These are phyloP conservation scores for Meloidogyne floridensis DNA, from an alignment of 1,140 invertebrate species.

Conservation along the genomic window DNA sequence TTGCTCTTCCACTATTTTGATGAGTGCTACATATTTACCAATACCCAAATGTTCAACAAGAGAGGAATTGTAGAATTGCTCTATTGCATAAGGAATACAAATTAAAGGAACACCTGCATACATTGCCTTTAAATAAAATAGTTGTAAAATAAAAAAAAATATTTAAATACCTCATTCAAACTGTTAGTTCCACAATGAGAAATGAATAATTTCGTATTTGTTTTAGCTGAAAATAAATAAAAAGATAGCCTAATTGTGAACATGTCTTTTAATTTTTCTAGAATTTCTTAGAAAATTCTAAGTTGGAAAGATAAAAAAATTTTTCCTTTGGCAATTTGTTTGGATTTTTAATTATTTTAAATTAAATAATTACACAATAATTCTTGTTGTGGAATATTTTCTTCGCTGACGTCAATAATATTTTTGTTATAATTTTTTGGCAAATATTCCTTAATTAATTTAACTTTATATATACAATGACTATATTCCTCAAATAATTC, in stretches of 20 bases:
- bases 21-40: background rate
- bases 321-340: too few relatives aligned
- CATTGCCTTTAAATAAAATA: background rate
- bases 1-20: background rate
- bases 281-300: too few relatives aligned
- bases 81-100: background rate
- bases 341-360: too few relatives aligned
- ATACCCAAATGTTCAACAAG: background rate
- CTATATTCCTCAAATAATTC: background rate
- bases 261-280: too few relatives aligned
- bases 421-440: background rate
- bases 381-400: background rate
- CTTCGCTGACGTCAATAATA: background rate
- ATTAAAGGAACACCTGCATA: background rate
- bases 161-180: background rate
- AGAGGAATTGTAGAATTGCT: slow-evolving; percentile 1
- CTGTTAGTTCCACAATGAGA: background rate
- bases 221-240: background rate
- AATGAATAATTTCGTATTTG: background rate
- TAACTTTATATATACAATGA: background rate
- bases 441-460: background rate
- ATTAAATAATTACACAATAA: background rate
- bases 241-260: too few relatives aligned
- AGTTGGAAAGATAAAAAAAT: too few relatives aligned
- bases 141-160: background rate